Evolutionary conservation across 92 coral and sea anemone species (phyloP), one percentile per base, ranked within the genome.

Genomic region (Phymanthus crucifer): DNA sequence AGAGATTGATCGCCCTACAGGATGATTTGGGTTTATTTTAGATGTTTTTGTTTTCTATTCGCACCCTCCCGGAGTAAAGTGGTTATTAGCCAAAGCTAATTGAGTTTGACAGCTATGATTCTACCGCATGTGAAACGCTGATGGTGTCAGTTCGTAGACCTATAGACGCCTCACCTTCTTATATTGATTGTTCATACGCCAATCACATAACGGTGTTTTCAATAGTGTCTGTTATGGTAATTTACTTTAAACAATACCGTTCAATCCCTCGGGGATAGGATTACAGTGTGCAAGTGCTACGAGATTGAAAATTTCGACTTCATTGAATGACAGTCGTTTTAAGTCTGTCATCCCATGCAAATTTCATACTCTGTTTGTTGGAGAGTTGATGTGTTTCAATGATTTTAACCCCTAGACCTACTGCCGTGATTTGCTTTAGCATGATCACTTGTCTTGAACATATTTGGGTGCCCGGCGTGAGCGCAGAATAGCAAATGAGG

Each of bases 151-250:
- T 76, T 79, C 52, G 29, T 57, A 83, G 93, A 89, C 93, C 86
- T 29, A 36, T 66, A 43, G 93, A 83, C 90, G 93, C 93, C 93
- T 77, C 64, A 50, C 58, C 78, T 74, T 78, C 81, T 71, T 77
- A 54, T 78, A 73, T 83, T 35, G 61, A 82, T 78, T 89, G 90
- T 89, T 86, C 81, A 26, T 68, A 35, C 58, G 74, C 93, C 93
- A 86, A 89, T 89, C 85, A 79, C 50, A 69, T 66, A 78, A 71
- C 87, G 45, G 75, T 24, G 75, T 46, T 73, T 82, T 81, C 83
- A 86, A 89, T 83, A 73, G 80, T 77, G 46, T 83, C 89, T 93
- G 94, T 93, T 88, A 87, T 90, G 97, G 84, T 84, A 93, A 93
- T 93, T 24, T 24, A 79, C 79, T 69, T 85, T 72, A 87, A 84